A percentile compares a stretch with the other conserved stretches of the same genome.
These are phyloP conservation scores for Eurytoma adleriae DNA, from an alignment of 2,888 invertebrate species.

Conservation along the genomic window DNA sequence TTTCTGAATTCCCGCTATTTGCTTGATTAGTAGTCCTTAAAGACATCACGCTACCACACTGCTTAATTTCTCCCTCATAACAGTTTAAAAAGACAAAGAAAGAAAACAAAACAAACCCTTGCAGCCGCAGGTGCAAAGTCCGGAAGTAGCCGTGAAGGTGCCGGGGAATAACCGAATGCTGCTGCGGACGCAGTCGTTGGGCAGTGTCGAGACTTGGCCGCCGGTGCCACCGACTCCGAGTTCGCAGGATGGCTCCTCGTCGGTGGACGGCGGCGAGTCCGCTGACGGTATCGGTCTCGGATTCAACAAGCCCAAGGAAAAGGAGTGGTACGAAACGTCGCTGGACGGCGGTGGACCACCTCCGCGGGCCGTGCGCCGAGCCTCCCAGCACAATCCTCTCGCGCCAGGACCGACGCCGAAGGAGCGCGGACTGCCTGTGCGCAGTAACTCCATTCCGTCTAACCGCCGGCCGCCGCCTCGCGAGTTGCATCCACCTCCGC, in stretches of 20 bases:
- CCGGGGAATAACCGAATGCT: constrained; percentile 67
- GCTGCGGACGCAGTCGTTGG: constrained; percentile 79
- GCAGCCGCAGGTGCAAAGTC: constrained; percentile 47
- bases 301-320: constrained; percentile 75
- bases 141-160: constrained; percentile 1
- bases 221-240: constrained; percentile 53
- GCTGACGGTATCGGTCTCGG: constrained; percentile 54
- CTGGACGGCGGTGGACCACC: constrained; percentile 76
- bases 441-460: constrained; percentile 56
- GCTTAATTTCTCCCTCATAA: too few relatives aligned
- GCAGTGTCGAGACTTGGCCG: constrained; percentile 78
- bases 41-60: too few relatives aligned
- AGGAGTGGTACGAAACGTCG: constrained; percentile 85
- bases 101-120: background rate
- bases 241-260: constrained; percentile 40
- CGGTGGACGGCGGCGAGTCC: constrained; percentile 62
- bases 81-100: too few relatives aligned
- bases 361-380: constrained; percentile 35
- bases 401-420: constrained; percentile 26
- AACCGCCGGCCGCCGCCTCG: constrained; percentile 68
- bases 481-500: constrained; percentile 65
- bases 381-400: constrained; percentile 50
- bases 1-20: too few relatives aligned
- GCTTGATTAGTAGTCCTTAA: too few relatives aligned
- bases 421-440: constrained; percentile 55